Base-by-base conservation (phyloP, 2,113 vertebrate genomes). In the Zootoca vivipara region DNA sequence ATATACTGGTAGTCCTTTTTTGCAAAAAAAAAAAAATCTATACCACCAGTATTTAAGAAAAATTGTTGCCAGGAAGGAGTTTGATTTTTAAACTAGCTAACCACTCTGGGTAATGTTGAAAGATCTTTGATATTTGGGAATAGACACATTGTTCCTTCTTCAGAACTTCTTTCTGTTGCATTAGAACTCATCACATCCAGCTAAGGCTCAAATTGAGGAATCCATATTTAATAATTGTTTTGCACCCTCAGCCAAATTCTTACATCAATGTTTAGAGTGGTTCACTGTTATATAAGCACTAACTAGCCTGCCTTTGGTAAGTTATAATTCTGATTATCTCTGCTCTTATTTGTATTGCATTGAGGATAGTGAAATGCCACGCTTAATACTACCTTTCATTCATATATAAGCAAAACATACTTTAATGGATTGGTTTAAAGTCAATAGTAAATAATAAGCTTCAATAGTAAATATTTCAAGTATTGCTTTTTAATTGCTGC, bases 231-330 rank as follows among this genome's bases (percentile, higher is more conserved):
- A 87, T 92, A 87, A 75, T 88, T 93, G 78, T 52, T 83, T 80
- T 81, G 73, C 90, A 85, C 69, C 93, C 91, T 95, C 93, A 92
- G 78, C 94, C 94, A 93, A 92, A 94, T 95, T 88, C 92, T 90
- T 86, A 73, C 70, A 88, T 70, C 88, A 82, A 58, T 85, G 86
- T 90, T 95, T 95, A 90, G 67, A 90, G 91, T 82, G 91, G 72
- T 90, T 92, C 62, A 89, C 78, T 86, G 85, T 91, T 92, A 80
- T 78, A 40, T 87, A 93, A 93, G 70, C 56, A 83, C 84, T 79
- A 90, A 77, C 79, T 85, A 58, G 90, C 72, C 65, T 87, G n/a
- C 38, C 91, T 92, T 90, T 89, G 64, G 69, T 15, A 77, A 8
- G 90, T 94, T 85, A 79, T 78, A 35, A 58, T 87, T 94, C 83